phyloP scores from a whole-genome alignment of 2,888 invertebrate species.

The Lithodes maja region DNA sequence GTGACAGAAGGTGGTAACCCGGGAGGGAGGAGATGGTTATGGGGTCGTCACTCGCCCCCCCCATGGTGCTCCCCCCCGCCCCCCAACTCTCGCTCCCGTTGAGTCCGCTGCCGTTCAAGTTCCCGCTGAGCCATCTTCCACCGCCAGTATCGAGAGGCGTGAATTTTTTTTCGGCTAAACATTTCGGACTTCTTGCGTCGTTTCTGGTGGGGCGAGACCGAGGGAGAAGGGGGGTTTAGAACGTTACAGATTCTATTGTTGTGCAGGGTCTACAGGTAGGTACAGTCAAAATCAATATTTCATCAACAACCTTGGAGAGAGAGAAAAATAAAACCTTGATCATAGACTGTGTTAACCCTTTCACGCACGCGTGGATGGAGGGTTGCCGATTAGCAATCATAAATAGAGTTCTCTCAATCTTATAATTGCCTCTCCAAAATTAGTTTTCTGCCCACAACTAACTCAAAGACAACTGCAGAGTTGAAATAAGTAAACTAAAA shows the following conservation, averaged over 20 bases:
- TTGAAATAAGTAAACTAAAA: too few relatives aligned
- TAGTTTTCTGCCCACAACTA: too few relatives aligned
- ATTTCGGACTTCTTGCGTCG: constrained; percentile 71
- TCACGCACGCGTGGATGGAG: too few relatives aligned
- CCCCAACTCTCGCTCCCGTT: constrained; percentile 71
- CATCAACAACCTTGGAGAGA: not conserved
- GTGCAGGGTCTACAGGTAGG: too few relatives aligned
- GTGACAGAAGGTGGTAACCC: constrained; percentile 74
- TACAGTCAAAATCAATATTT: not conserved
- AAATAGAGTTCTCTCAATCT: too few relatives aligned
- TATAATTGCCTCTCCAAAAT: too few relatives aligned
- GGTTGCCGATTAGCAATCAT: too few relatives aligned
- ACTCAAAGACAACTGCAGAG: too few relatives aligned
- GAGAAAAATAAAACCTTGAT: too few relatives aligned
- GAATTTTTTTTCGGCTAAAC: constrained; percentile 70
- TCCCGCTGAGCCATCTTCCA: constrained; percentile 71
- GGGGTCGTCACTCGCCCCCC: constrained; percentile 66
- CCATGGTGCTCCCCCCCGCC: constrained; percentile 63
- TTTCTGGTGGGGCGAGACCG: constrained; percentile 45
- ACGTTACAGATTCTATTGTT: too few relatives aligned
- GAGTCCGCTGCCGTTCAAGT: constrained; percentile 71
- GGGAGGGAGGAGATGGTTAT: constrained; percentile 73
- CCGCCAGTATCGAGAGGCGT: constrained; percentile 71
- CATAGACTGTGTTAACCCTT: too few relatives aligned
- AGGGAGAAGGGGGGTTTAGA: not conserved